Conservation (phyloP, 2,797 vertebrate genomes). For the Pygocentrus nattereri region DNA sequence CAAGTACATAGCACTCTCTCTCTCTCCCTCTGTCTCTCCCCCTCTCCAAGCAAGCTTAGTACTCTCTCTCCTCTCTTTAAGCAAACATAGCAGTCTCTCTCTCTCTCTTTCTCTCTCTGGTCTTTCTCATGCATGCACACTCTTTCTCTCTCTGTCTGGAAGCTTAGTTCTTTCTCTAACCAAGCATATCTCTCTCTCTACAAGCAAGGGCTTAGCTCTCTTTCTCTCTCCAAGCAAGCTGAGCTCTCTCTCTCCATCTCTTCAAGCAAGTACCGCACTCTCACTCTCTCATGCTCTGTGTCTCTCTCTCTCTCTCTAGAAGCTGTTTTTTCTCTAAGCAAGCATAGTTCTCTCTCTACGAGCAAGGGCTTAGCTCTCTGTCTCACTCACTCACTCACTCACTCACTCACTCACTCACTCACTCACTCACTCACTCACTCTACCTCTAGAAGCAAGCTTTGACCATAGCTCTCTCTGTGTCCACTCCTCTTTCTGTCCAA, state of each 20-base stretch:
- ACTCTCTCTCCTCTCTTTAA: not conserved
- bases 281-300: not conserved
- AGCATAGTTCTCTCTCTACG: too few relatives aligned
- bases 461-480: too few relatives aligned
- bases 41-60: not conserved
- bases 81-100: not conserved
- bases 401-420: too few relatives aligned
- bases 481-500: too few relatives aligned
- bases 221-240: not conserved
- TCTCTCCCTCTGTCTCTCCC: not conserved
- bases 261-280: not conserved
- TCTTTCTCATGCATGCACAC: too few relatives aligned
- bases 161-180: not conserved
- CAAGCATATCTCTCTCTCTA: not conserved
- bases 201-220: not conserved
- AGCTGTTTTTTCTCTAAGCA: too few relatives aligned
- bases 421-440: too few relatives aligned
- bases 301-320: not conserved
- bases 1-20: not conserved
- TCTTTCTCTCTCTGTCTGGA: too few relatives aligned
- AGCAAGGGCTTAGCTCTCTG: too few relatives aligned
- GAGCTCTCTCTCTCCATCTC: conserved; percentile 4
- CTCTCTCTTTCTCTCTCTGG: not conserved
- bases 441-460: too few relatives aligned
- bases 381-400: not conserved